A percentile compares a stretch with the other conserved stretches of the same genome.
phyloP scores from a whole-genome alignment of 2,797 vertebrate genomes.

The Schizothorax lantsangensis region DNA sequence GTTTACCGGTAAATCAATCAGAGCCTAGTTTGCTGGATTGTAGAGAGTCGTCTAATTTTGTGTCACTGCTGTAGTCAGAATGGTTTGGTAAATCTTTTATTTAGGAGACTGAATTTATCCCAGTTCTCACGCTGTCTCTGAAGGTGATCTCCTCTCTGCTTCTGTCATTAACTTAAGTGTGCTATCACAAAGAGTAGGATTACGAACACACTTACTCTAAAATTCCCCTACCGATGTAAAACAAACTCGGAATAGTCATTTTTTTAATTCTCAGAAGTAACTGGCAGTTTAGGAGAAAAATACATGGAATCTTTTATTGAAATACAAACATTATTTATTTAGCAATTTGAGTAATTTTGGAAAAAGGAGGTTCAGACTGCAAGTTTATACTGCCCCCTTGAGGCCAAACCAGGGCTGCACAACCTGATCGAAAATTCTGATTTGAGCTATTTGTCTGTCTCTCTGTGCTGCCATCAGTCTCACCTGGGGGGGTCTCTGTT shows the following conservation, averaged over 20 bases:
- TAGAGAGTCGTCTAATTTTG: not conserved
- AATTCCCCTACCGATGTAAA: slow-evolving; percentile 9
- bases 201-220: slow-evolving; percentile 44
- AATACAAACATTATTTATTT: not conserved
- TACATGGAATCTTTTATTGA: not conserved
- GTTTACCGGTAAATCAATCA: not conserved
- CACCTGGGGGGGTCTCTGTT: slow-evolving; percentile 28
- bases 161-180: slow-evolving; percentile 56
- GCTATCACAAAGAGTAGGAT: slow-evolving; percentile 50
- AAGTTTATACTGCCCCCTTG: slow-evolving; percentile 11
- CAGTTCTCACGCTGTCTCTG: slow-evolving; percentile 54
- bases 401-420: slow-evolving; percentile 17
- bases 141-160: slow-evolving; percentile 43
- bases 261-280: not conserved
- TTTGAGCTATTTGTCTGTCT: slow-evolving; percentile 15
- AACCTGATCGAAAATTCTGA: not conserved
- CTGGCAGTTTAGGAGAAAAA: not conserved
- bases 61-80: not conserved
- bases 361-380: not conserved
- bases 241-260: not conserved
- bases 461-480: slow-evolving; percentile 28
- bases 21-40: not conserved
- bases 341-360: not conserved
- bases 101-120: slow-evolving; percentile 48
- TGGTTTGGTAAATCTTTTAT: slow-evolving; percentile 52